Percentiles rank a stretch among this genome's conserved stretches.
Conservation (phyloP, 2,113 vertebrate species). For the Erythrolamprus reginae region DNA sequence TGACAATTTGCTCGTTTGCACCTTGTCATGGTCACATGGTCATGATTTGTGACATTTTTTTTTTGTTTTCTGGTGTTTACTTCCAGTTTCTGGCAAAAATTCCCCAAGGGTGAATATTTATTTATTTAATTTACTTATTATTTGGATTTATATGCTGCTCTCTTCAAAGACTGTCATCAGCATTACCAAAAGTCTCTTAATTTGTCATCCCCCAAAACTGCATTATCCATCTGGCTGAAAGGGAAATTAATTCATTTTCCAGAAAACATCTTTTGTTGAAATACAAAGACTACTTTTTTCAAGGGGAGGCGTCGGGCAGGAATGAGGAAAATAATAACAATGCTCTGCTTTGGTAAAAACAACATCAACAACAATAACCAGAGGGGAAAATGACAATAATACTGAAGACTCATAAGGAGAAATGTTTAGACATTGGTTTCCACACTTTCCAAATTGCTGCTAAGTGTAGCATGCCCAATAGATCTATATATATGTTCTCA, state of each 20-base stretch:
- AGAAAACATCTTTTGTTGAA: neutral
- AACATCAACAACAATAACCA: neutral
- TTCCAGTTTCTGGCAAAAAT: neutral
- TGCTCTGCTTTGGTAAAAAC: neutral
- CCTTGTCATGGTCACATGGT: neutral
- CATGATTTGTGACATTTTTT: neutral
- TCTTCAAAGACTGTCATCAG: no score
- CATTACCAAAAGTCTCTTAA: neutral
- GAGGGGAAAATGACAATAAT: neutral
- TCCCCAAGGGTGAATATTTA: no score
- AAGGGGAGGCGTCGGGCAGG: no score
- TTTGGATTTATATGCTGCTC: no score
- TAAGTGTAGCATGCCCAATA: slow-evolving; percentile 1
- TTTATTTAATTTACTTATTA: no score
- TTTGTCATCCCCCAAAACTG: neutral
- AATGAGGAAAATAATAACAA: neutral
- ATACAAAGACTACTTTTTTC: neutral
- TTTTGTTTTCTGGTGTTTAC: neutral
- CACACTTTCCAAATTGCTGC: slow-evolving; percentile 6
- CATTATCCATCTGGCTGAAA: neutral
- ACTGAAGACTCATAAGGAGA: slow-evolving; percentile 15
- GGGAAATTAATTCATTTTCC: neutral
- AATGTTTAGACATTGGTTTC: slow-evolving; percentile 18
- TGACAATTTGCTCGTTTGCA: neutral
- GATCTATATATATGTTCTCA: neutral